Base-by-base conservation (phyloP, 92 coral and sea anemone species). In the Phymanthus crucifer region DNA sequence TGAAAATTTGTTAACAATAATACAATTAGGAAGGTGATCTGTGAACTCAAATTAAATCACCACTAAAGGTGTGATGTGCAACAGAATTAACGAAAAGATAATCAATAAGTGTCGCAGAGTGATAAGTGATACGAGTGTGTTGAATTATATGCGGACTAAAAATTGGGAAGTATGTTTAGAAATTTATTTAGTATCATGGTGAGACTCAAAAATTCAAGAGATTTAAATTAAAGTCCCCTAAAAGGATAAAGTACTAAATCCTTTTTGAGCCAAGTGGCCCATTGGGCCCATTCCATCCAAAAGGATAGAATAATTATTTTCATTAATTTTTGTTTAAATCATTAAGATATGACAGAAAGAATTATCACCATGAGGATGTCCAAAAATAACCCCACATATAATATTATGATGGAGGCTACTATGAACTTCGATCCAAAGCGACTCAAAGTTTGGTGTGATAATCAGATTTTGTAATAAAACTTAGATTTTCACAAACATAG, bases 11-110 rank as follows among this genome's bases (percentile, higher is more conserved):
- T 78, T 78, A 45, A 89, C 74, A 35, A 89, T 78, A 19, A 89
- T 77, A 81, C 82, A 89, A 74, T 86, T 85, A 29, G 90, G 87
- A 31, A 86, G 68, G 43, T 86, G 93, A 58, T 90, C 87, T 4
- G 87, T 67, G 14, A 89, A 70, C 90, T 73, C 66, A 73, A 34
- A 85, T 23, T 66, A 90, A 46, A 71, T 90, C 83, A 32, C 90
- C 88, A 90, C 93, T 90, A 29, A 86, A 81, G 4, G 78, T 71
- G 61, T 75, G 85, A 61, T 78, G 80, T 14, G 45, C 74, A 19
- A 82, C 6, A 21, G 87, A 83, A 54, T 88, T 88, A 64, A 88
- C 40, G 74, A 86, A 90, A 65, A 90, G 78, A 78, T 89, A 85
- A 73, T 85, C 93, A 48, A 86, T 90, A 13, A 84, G 43, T 13